Percentiles rank a stretch among this genome's conserved stretches.
Evolutionary conservation across 2,888 invertebrate species (phyloP).

Genomic region (Congeria kusceri): DNA sequence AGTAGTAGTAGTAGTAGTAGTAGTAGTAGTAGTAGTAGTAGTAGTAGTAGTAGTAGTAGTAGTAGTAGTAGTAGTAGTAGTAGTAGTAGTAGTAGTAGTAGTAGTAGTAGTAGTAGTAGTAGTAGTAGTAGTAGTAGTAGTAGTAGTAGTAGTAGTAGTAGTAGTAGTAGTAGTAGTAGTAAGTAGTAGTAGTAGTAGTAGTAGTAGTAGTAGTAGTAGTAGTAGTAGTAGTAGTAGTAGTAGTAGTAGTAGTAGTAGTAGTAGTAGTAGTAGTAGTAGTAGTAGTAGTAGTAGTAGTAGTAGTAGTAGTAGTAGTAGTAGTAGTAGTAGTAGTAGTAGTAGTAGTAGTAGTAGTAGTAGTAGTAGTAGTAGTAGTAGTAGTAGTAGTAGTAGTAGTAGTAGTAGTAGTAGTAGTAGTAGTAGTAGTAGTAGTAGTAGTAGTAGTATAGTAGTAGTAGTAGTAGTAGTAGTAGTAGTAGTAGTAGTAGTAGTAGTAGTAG

Average conservation of each 20-base stretch:
- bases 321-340: neutral
- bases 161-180: too few species aligned
- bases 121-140: neutral
- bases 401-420: conserved; percentile 1
- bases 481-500: neutral
- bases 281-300: conserved; percentile 1
- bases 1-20: neutral
- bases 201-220: neutral
- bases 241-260: neutral
- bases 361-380: conserved; percentile 1
- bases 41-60: neutral
- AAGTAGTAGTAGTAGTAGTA: neutral
- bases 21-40: neutral
- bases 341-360: conserved; percentile 1
- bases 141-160: neutral
- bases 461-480: neutral
- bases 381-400: conserved; percentile 1
- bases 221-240: neutral
- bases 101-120: neutral
- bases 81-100: neutral
- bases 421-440: neutral
- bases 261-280: conserved; percentile 1
- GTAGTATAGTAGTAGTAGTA: too few species aligned
- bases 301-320: conserved; percentile 1
- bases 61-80: neutral